These are phyloP conservation scores for Trissolcus brochymenae DNA, from an alignment of 2,888 invertebrate species.

Conservation along the genomic window DNA sequence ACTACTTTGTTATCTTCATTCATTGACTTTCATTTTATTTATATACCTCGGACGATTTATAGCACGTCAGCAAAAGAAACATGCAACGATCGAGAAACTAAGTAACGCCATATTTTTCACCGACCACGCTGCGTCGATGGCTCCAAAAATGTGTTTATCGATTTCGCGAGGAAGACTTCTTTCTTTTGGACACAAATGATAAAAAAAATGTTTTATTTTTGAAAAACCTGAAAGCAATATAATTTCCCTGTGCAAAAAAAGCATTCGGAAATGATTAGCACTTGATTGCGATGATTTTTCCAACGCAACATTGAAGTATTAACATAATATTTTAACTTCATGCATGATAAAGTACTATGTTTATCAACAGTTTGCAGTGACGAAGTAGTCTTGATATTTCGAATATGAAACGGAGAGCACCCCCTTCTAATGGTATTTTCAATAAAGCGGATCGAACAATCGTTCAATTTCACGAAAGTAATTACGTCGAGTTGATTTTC, in stretches of 20 bases:
- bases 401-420: constrained; percentile 55
- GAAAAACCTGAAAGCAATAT: background rate
- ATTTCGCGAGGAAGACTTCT: too few relatives aligned
- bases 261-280: background rate
- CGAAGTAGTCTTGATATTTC: constrained; percentile 52
- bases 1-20: constrained; percentile 11
- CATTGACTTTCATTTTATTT: constrained; percentile 41
- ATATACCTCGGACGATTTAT: constrained; percentile 24
- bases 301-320: constrained; percentile 7
- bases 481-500: constrained; percentile 59
- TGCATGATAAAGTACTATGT: constrained; percentile 29
- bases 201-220: too few relatives aligned
- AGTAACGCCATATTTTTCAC: constrained; percentile 32
- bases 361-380: constrained; percentile 35
- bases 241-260: too few relatives aligned
- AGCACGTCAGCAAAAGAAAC: constrained; percentile 12
- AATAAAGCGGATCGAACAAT: constrained; percentile 55
- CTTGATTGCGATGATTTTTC: background rate
- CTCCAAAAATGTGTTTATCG: background rate
- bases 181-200: too few relatives aligned
- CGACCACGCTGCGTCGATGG: background rate
- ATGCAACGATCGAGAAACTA: constrained; percentile 23
- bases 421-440: constrained; percentile 50
- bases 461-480: constrained; percentile 60
- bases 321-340: constrained; percentile 16